These are phyloP conservation scores for Eciton burchellii DNA, from an alignment of 1,140 invertebrate species.

Conservation along the genomic window DNA sequence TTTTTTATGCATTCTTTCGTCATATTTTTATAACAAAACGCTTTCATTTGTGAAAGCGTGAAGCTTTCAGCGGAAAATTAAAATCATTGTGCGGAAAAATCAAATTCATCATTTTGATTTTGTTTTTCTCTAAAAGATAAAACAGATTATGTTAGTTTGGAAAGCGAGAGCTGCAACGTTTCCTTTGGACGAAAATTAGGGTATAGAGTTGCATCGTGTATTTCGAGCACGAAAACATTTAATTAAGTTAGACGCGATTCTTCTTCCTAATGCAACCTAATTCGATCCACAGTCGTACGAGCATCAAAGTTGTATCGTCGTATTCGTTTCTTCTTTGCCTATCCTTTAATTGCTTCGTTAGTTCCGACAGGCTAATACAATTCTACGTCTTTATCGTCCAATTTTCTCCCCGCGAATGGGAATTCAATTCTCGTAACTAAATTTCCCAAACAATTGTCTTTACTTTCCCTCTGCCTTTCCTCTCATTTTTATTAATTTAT, in stretches of 20 bases:
- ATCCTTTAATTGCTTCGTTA: constrained; percentile 40
- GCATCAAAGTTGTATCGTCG: background rate
- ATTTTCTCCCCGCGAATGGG: constrained; percentile 10
- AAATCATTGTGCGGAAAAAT: background rate
- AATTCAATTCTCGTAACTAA: constrained; percentile 2
- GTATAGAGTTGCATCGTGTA: background rate
- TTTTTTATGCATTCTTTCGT: background rate
- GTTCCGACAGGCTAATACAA: background rate
- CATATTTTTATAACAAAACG: background rate
- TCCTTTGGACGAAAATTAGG: background rate
- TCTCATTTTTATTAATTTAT: background rate
- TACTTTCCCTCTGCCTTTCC: background rate
- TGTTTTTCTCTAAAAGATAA: background rate
- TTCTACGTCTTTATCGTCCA: constrained; percentile 11
- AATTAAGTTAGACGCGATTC: background rate
- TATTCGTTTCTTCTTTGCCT: background rate
- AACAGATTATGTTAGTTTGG: background rate
- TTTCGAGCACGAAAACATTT: background rate
- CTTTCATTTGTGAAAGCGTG: constrained; percentile 20
- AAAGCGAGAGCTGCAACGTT: background rate
- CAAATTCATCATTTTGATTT: background rate
- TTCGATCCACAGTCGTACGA: constrained; percentile 14
- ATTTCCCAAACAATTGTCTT: constrained; percentile 9
- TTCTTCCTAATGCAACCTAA: constrained; percentile 4
- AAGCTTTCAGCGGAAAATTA: constrained; percentile 9